Conservation (phyloP, 1,140 invertebrate genomes). For the Eumaeus atala region DNA sequence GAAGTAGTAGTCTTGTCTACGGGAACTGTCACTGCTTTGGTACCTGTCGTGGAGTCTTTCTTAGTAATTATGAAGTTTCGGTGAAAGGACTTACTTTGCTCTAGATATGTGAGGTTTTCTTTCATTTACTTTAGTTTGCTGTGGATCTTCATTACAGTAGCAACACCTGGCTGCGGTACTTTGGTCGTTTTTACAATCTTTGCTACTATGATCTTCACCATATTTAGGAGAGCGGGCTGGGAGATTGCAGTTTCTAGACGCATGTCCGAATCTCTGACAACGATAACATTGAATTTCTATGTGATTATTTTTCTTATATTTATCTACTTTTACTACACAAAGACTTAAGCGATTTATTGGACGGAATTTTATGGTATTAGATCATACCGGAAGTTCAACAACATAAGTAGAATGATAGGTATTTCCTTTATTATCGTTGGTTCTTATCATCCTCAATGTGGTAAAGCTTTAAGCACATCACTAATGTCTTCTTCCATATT, state of each 20-base stretch:
- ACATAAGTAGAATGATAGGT: constrained; percentile 1
- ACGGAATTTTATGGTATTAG: constrained; percentile 12
- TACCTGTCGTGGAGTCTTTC: background rate
- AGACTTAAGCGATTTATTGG: constrained; percentile 6
- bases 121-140: constrained; percentile 13
- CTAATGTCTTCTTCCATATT: background rate
- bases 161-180: background rate
- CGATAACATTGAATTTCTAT: constrained; percentile 11
- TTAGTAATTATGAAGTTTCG: background rate
- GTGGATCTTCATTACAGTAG: constrained; percentile 5
- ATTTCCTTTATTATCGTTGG: background rate
- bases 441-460: background rate
- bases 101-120: constrained; percentile 2
- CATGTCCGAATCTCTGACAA: constrained; percentile 13
- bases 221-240: background rate
- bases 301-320: background rate
- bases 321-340: constrained; percentile 9
- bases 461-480: background rate
- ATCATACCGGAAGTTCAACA: constrained; percentile 6
- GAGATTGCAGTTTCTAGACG: constrained; percentile 7
- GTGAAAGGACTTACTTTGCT: background rate
- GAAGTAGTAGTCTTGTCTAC: background rate
- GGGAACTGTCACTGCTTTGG: background rate
- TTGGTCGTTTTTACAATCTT: background rate
- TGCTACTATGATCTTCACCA: background rate